Percentiles rank a stretch among this genome's conserved stretches.
phyloP scores from a whole-genome alignment of 1,140 invertebrate genomes.

The Leucophenga varia region DNA sequence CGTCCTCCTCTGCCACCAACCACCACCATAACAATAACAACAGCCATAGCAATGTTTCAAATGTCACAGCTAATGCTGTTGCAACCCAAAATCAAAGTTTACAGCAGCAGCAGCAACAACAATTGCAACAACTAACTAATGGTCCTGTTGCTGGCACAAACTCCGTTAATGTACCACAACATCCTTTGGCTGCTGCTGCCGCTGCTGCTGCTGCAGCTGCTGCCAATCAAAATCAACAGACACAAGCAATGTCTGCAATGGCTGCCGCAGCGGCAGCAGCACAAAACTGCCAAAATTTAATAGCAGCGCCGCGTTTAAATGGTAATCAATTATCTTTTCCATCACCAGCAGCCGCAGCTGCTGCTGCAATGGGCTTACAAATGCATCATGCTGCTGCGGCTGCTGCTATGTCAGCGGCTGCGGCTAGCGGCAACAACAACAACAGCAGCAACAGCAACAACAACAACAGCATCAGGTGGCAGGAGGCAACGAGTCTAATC shows the following conservation, averaged over 20 bases:
- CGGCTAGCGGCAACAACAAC: slow-evolving; percentile 29
- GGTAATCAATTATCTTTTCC: slow-evolving; percentile 49
- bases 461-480: slow-evolving; percentile 22
- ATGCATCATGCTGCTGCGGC: slow-evolving; percentile 54
- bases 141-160: not conserved
- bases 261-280: slow-evolving; percentile 28
- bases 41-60: no score
- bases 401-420: slow-evolving; percentile 42
- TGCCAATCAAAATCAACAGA: slow-evolving; percentile 24
- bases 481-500: not conserved
- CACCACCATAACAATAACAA: slow-evolving; percentile 1
- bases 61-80: no score
- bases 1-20: slow-evolving; percentile 13
- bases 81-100: no score
- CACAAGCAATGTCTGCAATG: slow-evolving; percentile 24
- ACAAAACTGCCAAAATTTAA: slow-evolving; percentile 45
- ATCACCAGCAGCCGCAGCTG: slow-evolving; percentile 51
- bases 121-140: slow-evolving; percentile 13
- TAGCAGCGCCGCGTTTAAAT: slow-evolving; percentile 47
- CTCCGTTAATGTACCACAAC: slow-evolving; percentile 11
- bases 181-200: not conserved
- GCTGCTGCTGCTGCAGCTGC: slow-evolving; percentile 4
- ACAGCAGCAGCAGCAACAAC: slow-evolving; percentile 12
- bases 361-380: slow-evolving; percentile 51
- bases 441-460: slow-evolving; percentile 30